Evolutionary conservation across 2,797 vertebrate genomes (phyloP).

Genomic region (Onychomys arenicola): DNA sequence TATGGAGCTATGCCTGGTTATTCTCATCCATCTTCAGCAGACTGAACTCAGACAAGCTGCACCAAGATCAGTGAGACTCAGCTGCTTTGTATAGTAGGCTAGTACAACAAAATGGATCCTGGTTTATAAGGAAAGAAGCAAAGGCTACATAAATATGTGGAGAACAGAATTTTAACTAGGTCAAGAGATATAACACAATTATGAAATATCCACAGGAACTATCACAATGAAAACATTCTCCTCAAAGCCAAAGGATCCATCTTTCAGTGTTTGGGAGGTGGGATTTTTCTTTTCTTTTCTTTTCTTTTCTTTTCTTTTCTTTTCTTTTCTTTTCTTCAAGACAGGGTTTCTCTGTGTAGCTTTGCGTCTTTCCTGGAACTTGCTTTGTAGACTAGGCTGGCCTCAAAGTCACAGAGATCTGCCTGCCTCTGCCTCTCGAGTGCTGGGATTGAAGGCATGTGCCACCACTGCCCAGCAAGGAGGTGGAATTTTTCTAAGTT

Average conservation of each 20-base stretch:
- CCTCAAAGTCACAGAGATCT: too few species aligned
- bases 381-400: too few species aligned
- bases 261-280: neutral
- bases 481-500: neutral
- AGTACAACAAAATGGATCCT: neutral
- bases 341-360: too few species aligned
- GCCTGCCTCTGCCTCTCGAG: too few species aligned
- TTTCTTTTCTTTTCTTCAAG: too few species aligned
- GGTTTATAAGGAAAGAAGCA: neutral
- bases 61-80: neutral
- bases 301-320: too few species aligned
- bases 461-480: fast-evolving
- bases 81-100: neutral
- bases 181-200: neutral
- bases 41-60: neutral
- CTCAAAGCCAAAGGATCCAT: neutral
- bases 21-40: neutral
- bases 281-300: neutral
- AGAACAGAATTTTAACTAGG: neutral
- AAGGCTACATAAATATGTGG: neutral
- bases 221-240: neutral
- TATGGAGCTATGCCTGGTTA: neutral
- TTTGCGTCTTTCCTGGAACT: too few species aligned
- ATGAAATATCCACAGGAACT: neutral
- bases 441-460: too few species aligned